Evolutionary conservation across 2,797 vertebrate species (phyloP).

Genomic region (Antennarius maculatus): DNA sequence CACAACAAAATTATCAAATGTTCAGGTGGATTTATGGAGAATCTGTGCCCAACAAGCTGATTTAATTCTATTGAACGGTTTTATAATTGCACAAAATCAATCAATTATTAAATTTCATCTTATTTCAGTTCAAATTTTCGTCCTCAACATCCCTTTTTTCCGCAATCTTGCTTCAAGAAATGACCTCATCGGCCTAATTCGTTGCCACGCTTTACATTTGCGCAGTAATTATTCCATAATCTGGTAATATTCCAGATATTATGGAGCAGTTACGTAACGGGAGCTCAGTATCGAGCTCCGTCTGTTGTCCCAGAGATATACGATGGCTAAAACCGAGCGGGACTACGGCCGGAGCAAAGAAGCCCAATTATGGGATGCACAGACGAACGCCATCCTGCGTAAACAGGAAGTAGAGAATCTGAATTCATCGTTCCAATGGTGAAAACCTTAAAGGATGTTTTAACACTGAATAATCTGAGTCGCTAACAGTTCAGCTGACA

Average conservation of each 20-base stretch:
- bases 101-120: no score
- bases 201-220: slow-evolving; percentile 43
- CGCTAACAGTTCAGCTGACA: slow-evolving; percentile 56
- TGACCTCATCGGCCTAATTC: no score
- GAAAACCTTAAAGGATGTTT: slow-evolving; percentile 18
- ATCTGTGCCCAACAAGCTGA: not conserved
- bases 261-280: slow-evolving; percentile 57
- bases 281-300: slow-evolving; percentile 51
- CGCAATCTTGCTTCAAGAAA: no score
- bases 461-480: slow-evolving; percentile 47
- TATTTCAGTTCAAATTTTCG: no score
- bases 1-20: not conserved
- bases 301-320: slow-evolving; percentile 48
- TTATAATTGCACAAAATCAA: not conserved
- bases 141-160: no score
- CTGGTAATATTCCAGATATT: slow-evolving; percentile 65
- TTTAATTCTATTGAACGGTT: not conserved
- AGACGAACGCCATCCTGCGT: no score
- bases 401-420: no score
- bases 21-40: no score
- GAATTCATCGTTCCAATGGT: no score
- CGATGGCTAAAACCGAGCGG: slow-evolving; percentile 1
- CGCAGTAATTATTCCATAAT: slow-evolving; percentile 61
- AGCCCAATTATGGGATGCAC: not conserved
- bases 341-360: not conserved